Conservation (phyloP, 2,113 vertebrate species). For the Sclerurus mexicanus region DNA sequence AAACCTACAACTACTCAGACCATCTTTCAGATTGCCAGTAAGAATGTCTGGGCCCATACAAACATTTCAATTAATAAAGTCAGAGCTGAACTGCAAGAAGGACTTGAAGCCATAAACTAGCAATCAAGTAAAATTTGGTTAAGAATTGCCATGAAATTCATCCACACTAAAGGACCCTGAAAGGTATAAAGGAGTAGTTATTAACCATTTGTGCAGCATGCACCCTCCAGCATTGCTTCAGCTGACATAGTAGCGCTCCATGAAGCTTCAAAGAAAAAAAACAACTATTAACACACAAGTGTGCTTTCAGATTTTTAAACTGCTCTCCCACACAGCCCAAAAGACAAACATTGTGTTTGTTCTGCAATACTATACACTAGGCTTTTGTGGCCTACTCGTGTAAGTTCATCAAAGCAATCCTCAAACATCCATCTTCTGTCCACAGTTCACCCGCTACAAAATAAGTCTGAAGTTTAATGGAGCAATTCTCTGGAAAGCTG, state of each 20-base stretch:
- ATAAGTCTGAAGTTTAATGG: neutral
- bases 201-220: neutral
- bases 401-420: neutral
- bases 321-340: neutral
- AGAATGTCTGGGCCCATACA: neutral
- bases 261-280: neutral
- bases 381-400: neutral
- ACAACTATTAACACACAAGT: neutral
- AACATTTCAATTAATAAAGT: neutral
- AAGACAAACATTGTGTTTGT: neutral
- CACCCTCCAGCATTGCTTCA: neutral
- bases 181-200: neutral
- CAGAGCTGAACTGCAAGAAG: neutral
- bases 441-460: neutral
- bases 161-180: neutral
- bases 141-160: neutral
- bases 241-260: neutral
- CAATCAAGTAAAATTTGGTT: neutral
- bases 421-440: neutral
- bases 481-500: neutral
- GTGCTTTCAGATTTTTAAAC: neutral
- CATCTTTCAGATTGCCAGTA: neutral
- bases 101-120: neutral
- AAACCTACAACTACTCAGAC: neutral
- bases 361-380: neutral